phyloP scores from a whole-genome alignment of 2,797 vertebrate species.

The Scarus forsteni region DNA sequence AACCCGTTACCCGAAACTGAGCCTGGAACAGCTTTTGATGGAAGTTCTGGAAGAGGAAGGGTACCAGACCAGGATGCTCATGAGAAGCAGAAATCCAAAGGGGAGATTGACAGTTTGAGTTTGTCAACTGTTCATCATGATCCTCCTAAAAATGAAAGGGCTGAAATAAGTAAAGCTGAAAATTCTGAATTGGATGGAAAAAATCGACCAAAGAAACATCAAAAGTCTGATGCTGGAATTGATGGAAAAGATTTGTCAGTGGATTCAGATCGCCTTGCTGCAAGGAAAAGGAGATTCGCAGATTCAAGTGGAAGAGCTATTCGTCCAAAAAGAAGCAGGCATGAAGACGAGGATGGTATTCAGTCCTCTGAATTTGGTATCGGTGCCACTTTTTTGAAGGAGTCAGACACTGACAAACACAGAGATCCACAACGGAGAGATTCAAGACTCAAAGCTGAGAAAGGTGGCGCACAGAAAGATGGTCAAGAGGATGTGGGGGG shows the following conservation, averaged over 20 bases:
- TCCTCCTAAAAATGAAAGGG: conserved; percentile 86
- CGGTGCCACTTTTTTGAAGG: conserved; percentile 77
- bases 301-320: conserved; percentile 90
- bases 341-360: conserved; percentile 90
- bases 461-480: conserved; percentile 89
- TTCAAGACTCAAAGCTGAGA: conserved; percentile 91
- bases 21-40: conserved; percentile 88
- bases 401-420: conserved; percentile 89
- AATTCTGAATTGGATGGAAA: conserved; percentile 90
- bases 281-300: conserved; percentile 95
- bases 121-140: conserved; percentile 84
- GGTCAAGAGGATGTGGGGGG: conserved; percentile 84
- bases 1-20: conserved; percentile 89
- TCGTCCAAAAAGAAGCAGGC: conserved; percentile 88
- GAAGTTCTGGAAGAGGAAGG: conserved; percentile 84
- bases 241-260: conserved; percentile 86
- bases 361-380: conserved; percentile 82
- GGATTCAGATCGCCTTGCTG: conserved; percentile 94
- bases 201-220: conserved; percentile 90
- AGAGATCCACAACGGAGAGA: conserved; percentile 93
- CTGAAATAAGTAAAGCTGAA: conserved; percentile 89
- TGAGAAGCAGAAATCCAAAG: conserved; percentile 90
- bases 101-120: conserved; percentile 87
- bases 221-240: conserved; percentile 86
- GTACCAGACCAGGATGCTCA: conserved; percentile 86